Base-by-base conservation (phyloP, 1,140 invertebrate genomes). In the Micrasema minimum region DNA sequence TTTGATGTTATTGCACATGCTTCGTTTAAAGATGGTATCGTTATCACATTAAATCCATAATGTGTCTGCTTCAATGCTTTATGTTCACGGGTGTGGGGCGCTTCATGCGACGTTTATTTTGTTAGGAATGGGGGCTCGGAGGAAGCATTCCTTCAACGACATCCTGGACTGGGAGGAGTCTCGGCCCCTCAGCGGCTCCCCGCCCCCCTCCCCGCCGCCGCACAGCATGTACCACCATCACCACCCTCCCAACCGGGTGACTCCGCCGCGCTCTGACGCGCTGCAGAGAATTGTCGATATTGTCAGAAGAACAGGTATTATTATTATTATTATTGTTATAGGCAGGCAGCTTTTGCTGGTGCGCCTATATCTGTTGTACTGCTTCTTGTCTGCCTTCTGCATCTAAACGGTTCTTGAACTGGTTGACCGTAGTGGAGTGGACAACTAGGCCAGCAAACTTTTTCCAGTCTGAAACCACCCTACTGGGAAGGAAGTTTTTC, bases 211-310 rank as follows among this genome's bases (percentile, higher is more conserved):
- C 2, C 81, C 83, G 2, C 68, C 72, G 0, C 67, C 68, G n/a
- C 78, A 83, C 9, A 78, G 81, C 18, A 72, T 78, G 37, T 80
- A 79, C 62, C 81, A 85, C 26, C 80, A 77, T 67, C 68, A 79
- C 59, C 81, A 85, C 31, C 80, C 77, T 66, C 45, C 68, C 41
- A 72, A 70, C 31, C 59, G 67, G 57, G 55, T 72, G 59, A 20
- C 77, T 18, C 75, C 76, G 2, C 77, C 79, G 22, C 85, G 89
- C 20, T 85, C 90, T 31, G 92, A 94, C 78, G 87, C 91, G 0
- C 82, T 94, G 64, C 90, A 92, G 77, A 88, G 90, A 74, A 92
- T 95, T 66, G 90, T 92, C 0, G 91, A 92, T 72, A 90, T 93
- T 76, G 91, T 92, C 50, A 90, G 91, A 77, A 88, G 90, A 69